These are phyloP conservation scores for Ellobium chinense DNA, from an alignment of 2,888 invertebrate species.

Conservation along the genomic window DNA sequence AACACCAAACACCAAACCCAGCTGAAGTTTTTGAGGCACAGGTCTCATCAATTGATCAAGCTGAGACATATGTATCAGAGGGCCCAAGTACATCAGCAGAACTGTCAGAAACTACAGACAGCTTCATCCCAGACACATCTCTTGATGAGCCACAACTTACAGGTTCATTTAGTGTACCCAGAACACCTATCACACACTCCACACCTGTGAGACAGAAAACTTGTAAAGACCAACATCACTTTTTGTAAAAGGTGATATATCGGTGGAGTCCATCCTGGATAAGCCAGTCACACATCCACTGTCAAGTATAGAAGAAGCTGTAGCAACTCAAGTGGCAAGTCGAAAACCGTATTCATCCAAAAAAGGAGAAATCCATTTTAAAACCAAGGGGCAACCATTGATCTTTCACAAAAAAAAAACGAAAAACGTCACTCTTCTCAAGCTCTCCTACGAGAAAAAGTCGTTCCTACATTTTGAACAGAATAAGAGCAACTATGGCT, in stretches of 20 bases:
- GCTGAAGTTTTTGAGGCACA: not conserved
- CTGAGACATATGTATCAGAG: too few species aligned
- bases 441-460: not conserved
- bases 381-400: not conserved
- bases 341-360: not conserved
- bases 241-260: not conserved
- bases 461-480: not conserved
- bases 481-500: not conserved
- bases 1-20: not conserved
- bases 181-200: not conserved
- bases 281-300: not conserved
- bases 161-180: not conserved
- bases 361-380: not conserved
- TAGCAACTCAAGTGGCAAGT: not conserved
- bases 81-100: not conserved
- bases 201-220: not conserved
- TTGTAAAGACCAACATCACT: not conserved
- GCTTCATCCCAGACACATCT: not conserved
- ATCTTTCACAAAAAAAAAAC: not conserved
- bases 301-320: not conserved
- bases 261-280: not conserved
- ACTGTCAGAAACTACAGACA: not conserved
- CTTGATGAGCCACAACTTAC: too few species aligned
- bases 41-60: not conserved
- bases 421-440: not conserved